Percentiles rank a stretch among this genome's conserved stretches.
Evolutionary conservation across 2,888 invertebrate species (phyloP).

Genomic region (Ormyrus rosae): DNA sequence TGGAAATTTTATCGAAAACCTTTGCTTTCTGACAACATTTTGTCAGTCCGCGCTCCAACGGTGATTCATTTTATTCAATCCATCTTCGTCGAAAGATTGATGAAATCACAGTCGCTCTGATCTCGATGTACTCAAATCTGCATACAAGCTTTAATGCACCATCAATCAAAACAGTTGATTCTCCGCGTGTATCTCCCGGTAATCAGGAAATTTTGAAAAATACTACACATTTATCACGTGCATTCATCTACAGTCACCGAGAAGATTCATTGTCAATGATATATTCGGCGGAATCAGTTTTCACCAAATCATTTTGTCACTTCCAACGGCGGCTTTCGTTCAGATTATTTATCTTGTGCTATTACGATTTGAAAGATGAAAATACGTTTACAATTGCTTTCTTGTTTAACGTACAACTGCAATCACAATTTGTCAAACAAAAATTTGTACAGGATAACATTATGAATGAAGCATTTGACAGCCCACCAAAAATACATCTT

Average conservation of each 20-base stretch:
- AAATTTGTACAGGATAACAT: no score
- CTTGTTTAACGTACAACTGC: no score
- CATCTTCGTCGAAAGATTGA: conserved; percentile 5
- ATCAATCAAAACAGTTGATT: conserved; percentile 33
- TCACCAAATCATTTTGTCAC: conserved; percentile 10
- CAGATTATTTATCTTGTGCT: no score
- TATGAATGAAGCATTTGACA: no score
- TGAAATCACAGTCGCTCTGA: conserved; percentile 4
- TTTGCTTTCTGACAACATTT: no score
- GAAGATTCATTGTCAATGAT: conserved; percentile 31
- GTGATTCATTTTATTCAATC: no score
- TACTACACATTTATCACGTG: conserved; percentile 9
- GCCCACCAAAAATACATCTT: neutral
- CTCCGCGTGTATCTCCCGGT: neutral
- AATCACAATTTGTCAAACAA: no score
- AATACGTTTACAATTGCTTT: no score
- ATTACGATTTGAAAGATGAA: no score
- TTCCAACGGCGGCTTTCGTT: neutral
- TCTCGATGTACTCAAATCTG: conserved; percentile 7
- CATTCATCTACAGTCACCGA: conserved; percentile 35
- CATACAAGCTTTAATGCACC: conserved; percentile 1
- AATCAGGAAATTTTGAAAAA: conserved; percentile 33
- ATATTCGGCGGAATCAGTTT: conserved; percentile 30
- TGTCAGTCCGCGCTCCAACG: no score
- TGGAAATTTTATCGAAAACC: no score